Conservation (phyloP, 2,113 vertebrate species). For the Pitta sordida region DNA sequence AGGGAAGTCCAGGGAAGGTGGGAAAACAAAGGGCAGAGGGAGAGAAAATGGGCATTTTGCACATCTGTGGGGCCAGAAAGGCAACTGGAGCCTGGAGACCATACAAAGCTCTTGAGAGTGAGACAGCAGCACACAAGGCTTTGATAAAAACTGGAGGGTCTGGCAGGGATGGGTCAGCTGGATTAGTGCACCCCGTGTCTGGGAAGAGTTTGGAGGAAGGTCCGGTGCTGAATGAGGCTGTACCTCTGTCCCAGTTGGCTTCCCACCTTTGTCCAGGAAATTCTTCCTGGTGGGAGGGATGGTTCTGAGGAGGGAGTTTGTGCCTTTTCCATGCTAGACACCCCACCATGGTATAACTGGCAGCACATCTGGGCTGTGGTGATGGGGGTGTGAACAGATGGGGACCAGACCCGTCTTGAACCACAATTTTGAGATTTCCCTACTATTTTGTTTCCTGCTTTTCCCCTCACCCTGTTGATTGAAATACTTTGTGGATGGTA, state of each 20-base stretch:
- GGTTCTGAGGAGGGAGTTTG: not conserved
- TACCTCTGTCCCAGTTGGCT: not conserved
- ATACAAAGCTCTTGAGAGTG: not conserved
- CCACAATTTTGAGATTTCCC: not conserved
- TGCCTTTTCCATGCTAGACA: not conserved
- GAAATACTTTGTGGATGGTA: not conserved
- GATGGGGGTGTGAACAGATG: not conserved
- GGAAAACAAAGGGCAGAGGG: not conserved
- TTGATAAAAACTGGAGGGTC: not conserved
- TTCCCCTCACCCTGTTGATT: not conserved
- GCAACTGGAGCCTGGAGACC: not conserved
- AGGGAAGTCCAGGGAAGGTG: not conserved
- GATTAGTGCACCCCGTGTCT: not conserved
- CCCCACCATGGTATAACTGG: not conserved
- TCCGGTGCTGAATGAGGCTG: not conserved
- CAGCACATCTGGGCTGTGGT: not conserved
- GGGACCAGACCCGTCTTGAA: not conserved
- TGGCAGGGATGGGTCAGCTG: not conserved
- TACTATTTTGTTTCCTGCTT: not conserved
- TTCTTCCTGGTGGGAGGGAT: not conserved
- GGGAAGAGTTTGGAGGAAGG: not conserved
- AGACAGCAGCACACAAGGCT: not conserved
- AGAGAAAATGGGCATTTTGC: not conserved
- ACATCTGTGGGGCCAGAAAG: not conserved
- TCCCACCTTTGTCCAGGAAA: not conserved